Evolutionary conservation across 2,797 vertebrate genomes (phyloP).

Genomic region (Philypnodon macrostomus): DNA sequence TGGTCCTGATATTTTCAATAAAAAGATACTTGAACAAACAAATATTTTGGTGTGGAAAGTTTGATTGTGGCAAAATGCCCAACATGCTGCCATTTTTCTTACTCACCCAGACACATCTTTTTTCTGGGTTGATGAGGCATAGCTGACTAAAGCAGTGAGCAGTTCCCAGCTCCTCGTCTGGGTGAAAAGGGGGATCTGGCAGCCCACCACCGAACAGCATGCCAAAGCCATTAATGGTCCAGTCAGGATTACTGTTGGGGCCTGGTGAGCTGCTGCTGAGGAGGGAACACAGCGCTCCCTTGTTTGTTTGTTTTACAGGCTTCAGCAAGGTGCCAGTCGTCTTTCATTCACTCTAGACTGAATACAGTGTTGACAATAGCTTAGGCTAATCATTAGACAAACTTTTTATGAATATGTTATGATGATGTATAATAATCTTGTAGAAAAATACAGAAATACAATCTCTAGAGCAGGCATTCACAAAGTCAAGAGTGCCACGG

Average conservation of each 20-base stretch:
- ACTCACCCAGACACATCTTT: neutral
- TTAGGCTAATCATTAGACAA: slow-evolving; percentile 17
- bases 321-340: slow-evolving; percentile 62
- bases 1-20: too few relatives aligned
- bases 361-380: slow-evolving; percentile 30
- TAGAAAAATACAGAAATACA: too few relatives aligned
- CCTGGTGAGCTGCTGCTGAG: slow-evolving; percentile 44
- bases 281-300: slow-evolving; percentile 60
- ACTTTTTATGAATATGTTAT: slow-evolving; percentile 26
- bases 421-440: too few relatives aligned
- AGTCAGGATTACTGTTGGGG: slow-evolving; percentile 69
- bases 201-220: slow-evolving; percentile 54
- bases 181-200: slow-evolving; percentile 60
- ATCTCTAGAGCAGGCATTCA: too few relatives aligned
- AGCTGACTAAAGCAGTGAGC: slow-evolving; percentile 15
- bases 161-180: slow-evolving; percentile 35
- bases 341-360: slow-evolving; percentile 50
- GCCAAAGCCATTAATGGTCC: slow-evolving; percentile 70
- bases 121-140: slow-evolving; percentile 19
- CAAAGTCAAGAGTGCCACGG: too few relatives aligned
- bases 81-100: too few relatives aligned
- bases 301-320: slow-evolving; percentile 72
- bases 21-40: too few relatives aligned
- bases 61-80: too few relatives aligned
- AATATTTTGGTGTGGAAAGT: too few relatives aligned